Conservation (phyloP, 1,140 invertebrate genomes). For the Halictus rubicundus region DNA sequence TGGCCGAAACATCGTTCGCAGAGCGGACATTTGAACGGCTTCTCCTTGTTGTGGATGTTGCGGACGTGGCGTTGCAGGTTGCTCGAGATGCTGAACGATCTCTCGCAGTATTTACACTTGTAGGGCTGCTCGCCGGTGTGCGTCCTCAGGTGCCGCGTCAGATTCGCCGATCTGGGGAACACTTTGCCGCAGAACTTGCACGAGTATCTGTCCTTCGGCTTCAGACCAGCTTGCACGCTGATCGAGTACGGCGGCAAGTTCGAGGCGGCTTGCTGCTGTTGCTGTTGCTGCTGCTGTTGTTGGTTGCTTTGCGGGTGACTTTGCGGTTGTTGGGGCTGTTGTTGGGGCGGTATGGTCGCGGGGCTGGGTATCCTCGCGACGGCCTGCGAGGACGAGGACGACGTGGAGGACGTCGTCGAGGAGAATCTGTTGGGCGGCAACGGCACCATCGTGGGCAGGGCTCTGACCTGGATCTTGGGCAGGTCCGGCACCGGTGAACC, state of each 20-base stretch:
- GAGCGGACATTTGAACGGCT: slow-evolving; percentile 92
- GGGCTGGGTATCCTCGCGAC: slow-evolving; percentile 63
- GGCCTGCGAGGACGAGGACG: slow-evolving; percentile 63
- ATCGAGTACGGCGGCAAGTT: slow-evolving; percentile 78
- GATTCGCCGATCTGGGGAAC: slow-evolving; percentile 98
- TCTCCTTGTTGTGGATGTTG: slow-evolving; percentile 99
- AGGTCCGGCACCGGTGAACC: slow-evolving; percentile 73
- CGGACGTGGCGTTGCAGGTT: slow-evolving; percentile 99
- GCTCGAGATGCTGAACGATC: slow-evolving; percentile 99
- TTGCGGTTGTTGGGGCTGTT: slow-evolving; percentile 57
- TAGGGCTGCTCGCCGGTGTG: slow-evolving; percentile 99
- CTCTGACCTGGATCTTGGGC: slow-evolving; percentile 80
- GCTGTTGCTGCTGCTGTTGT: slow-evolving; percentile 59
- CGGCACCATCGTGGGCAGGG: slow-evolving; percentile 77
- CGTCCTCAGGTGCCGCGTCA: slow-evolving; percentile 97
- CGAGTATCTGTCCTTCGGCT: slow-evolving; percentile 94
- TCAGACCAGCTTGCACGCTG: slow-evolving; percentile 79
- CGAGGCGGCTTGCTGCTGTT: slow-evolving; percentile 72
- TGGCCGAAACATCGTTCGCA: slow-evolving; percentile 97
- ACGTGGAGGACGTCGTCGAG: slow-evolving; percentile 65
- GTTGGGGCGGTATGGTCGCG: not conserved
- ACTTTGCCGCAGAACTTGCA: slow-evolving; percentile 99
- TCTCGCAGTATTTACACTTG: slow-evolving; percentile 98
- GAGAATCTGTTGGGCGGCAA: slow-evolving; percentile 78
- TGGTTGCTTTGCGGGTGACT: slow-evolving; percentile 53